phyloP scores from a whole-genome alignment of 2,888 invertebrate genomes.

The Acheta domesticus region DNA sequence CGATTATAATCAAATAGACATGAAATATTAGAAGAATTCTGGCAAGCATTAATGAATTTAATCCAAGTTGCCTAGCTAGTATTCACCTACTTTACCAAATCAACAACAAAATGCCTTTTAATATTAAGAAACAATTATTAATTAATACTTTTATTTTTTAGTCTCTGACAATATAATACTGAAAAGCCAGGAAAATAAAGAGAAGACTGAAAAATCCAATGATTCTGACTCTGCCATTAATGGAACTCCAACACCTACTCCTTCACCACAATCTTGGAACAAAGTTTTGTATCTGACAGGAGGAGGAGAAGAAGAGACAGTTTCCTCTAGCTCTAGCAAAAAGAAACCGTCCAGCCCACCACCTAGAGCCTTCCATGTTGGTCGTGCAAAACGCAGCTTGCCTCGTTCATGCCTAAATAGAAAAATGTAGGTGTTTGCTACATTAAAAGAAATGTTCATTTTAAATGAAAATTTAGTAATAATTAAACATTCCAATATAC shows the following conservation, averaged over 20 bases:
- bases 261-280: not conserved
- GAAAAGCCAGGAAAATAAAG: slow-evolving; percentile 18
- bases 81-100: too few species aligned
- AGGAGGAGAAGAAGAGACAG: slow-evolving; percentile 19
- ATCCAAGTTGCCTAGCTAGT: too few species aligned
- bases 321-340: slow-evolving; percentile 20
- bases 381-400: not conserved
- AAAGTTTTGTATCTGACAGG: slow-evolving; percentile 21
- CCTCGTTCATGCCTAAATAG: not conserved
- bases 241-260: slow-evolving; percentile 12
- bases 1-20: too few species aligned
- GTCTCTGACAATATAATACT: not conserved
- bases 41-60: too few species aligned
- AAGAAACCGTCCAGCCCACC: slow-evolving; percentile 20
- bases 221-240: slow-evolving; percentile 28
- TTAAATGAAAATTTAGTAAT: not conserved
- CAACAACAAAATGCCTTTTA: too few species aligned
- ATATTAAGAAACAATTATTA: too few species aligned
- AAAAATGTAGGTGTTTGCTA: slow-evolving; percentile 12
- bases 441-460: not conserved
- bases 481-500: too few species aligned
- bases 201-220: slow-evolving; percentile 19
- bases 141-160: not conserved
- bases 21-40: too few species aligned
- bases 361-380: not conserved